Percentiles rank a stretch among this genome's conserved stretches.
Evolutionary conservation across 2,888 invertebrate genomes (phyloP).

Genomic region (Clivina fossor): DNA sequence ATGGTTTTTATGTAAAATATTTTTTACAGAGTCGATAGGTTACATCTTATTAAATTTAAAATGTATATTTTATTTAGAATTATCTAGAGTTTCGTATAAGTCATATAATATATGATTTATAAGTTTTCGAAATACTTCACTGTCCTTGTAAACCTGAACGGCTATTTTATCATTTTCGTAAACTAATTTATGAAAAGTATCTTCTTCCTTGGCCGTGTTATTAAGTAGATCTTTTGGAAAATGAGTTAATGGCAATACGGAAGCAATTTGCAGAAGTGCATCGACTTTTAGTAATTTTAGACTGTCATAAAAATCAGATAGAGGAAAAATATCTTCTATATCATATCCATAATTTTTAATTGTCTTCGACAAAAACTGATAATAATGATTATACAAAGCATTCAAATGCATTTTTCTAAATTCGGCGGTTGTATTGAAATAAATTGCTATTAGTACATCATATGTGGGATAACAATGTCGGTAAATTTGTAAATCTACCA

Average conservation of each 20-base stretch:
- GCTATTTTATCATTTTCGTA: conserved; percentile 6
- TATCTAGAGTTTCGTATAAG: conserved; percentile 5
- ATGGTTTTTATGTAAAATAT: no score
- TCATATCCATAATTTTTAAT: conserved; percentile 35
- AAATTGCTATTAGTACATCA: conserved; percentile 45
- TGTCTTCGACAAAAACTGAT: conserved; percentile 38
- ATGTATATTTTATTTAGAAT: no score
- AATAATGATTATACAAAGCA: conserved; percentile 44
- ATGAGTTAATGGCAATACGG: neutral
- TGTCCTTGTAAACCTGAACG: neutral
- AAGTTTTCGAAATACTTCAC: neutral
- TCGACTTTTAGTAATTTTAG: conserved; percentile 2
- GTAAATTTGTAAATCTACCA: conserved; percentile 47
- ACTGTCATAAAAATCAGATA: conserved; percentile 6
- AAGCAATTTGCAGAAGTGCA: neutral
- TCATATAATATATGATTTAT: neutral
- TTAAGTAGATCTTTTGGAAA: conserved; percentile 10
- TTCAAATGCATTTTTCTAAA: conserved; percentile 42
- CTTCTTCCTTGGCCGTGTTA: neutral
- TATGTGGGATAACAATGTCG: conserved; percentile 44
- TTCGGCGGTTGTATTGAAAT: conserved; percentile 43
- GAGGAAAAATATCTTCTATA: conserved; percentile 36
- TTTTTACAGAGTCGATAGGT: no score
- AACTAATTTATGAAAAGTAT: conserved; percentile 2
- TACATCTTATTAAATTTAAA: no score